These are phyloP conservation scores for Ceraclea dissimilis DNA, from an alignment of 2,888 invertebrate genomes.

Conservation along the genomic window DNA sequence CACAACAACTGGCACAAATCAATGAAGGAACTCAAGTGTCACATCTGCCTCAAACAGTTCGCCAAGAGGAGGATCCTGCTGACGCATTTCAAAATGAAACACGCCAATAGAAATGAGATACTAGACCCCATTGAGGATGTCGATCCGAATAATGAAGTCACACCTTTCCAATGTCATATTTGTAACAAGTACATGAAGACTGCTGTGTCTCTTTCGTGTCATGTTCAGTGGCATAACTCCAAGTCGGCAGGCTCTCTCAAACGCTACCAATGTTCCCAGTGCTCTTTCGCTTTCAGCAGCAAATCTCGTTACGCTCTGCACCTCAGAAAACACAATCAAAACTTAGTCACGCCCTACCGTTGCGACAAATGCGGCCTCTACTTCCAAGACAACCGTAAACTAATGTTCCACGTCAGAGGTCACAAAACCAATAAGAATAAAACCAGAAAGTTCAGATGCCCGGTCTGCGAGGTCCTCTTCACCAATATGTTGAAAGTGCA, in stretches of 20 bases:
- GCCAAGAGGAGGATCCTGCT: constrained; percentile 37
- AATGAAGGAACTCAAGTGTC: constrained; percentile 45
- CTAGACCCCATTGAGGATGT: background rate
- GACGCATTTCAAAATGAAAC: constrained; percentile 41
- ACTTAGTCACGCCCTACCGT: constrained; percentile 45
- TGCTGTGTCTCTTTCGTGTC: constrained; percentile 40
- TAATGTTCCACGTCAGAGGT: constrained; percentile 44
- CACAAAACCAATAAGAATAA: constrained; percentile 40
- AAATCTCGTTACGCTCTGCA: constrained; percentile 43
- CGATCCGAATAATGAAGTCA: constrained; percentile 26
- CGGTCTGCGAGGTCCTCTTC: constrained; percentile 41
- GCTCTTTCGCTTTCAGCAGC: constrained; percentile 43
- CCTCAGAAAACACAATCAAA: constrained; percentile 43
- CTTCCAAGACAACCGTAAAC: constrained; percentile 42
- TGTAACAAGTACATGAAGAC: constrained; percentile 44
- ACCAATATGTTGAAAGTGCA: constrained; percentile 42
- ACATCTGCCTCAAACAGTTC: constrained; percentile 44
- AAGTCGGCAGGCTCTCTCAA: constrained; percentile 40
- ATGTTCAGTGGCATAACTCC: constrained; percentile 40
- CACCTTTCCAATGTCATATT: constrained; percentile 35
- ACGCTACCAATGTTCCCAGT: constrained; percentile 43
- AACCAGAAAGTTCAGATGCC: constrained; percentile 35
- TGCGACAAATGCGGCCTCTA: constrained; percentile 42
- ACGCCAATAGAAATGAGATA: constrained; percentile 40
- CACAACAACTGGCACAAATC: constrained; percentile 47